Evolutionary conservation across 2,113 vertebrate genomes (phyloP), one percentile per base, ranked within the genome.

Genomic region (Hypocryptadius cinnamomeus): DNA sequence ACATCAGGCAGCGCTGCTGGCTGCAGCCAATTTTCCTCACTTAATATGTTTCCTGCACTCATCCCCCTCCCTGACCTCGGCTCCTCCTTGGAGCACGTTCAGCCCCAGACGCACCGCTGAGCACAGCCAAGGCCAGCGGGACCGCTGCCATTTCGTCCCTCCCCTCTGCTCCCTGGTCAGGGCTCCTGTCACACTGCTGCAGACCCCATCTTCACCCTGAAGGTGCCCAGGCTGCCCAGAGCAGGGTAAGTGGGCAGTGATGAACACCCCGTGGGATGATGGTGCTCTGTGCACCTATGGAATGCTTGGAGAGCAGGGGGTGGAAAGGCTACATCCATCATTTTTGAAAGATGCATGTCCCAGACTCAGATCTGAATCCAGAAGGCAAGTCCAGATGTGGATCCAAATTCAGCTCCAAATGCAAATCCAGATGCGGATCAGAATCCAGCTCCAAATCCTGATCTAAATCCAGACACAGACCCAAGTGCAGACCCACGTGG

Each of bases 1-100:
- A 89, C 84, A 42, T 40, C 48, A 82, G 92, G 87, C 93, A 91
- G 96, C 31, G 10, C 66, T 4, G 74, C 85, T 82, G 61, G 78
- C 96, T 93, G 87, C 90, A 73, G 92, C 90, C 96, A 88, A 88
- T 96, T 96, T 93, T 96, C 94, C 91, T 94, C 72, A 12, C 92
- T 92, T 96, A 89, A 92, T 95, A 40, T 3, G 72, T 88, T 93
- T 94, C 94, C 96, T 96, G 93, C 76, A 14, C 76, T 95, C 92
- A 33, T 61, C 90, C 92, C 72, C 85, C 92, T 92, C 82, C 88
- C 93, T 87, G 94, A 95, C 92, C 95, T 95, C 93, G 50, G 80
- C 96, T 90, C 92, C 90, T 95, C 92, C 92, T 96, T 80, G 92
- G 92, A 94, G 92, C 90, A 69, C 27, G 57, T 78, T 95, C 95